phyloP scores from a whole-genome alignment of 2,888 invertebrate species.

The Chaetoderma sp. region DNA sequence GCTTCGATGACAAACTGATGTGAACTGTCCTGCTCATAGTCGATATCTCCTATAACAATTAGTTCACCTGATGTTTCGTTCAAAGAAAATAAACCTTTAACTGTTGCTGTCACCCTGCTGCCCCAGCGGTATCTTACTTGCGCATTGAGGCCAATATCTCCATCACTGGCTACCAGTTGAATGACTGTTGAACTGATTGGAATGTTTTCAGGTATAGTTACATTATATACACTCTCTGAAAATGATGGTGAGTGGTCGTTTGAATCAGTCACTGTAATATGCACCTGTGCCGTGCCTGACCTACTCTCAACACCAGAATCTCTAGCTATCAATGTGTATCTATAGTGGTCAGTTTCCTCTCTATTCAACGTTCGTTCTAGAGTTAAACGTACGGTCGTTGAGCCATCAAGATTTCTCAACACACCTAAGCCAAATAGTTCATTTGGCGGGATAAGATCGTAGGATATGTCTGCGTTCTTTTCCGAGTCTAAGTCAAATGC shows the following conservation, averaged over 20 bases:
- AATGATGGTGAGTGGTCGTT: slow-evolving; percentile 59
- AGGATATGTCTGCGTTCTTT: slow-evolving; percentile 41
- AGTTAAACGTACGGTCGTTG: slow-evolving; percentile 48
- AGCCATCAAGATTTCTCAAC: slow-evolving; percentile 34
- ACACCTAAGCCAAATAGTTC: slow-evolving; percentile 43
- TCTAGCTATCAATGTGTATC: slow-evolving; percentile 49
- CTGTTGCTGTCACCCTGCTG: slow-evolving; percentile 22
- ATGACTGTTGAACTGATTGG: slow-evolving; percentile 46
- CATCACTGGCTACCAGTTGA: slow-evolving; percentile 82
- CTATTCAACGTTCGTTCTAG: slow-evolving; percentile 48
- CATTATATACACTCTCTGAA: slow-evolving; percentile 43
- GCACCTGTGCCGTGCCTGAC: slow-evolving; percentile 48
- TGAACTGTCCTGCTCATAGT: not conserved
- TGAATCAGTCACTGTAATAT: slow-evolving; percentile 51
- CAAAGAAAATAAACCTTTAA: not conserved
- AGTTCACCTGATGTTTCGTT: not conserved
- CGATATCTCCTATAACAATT: not conserved
- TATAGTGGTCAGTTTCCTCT: slow-evolving; percentile 46
- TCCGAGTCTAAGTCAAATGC: slow-evolving; percentile 49
- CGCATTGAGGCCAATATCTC: slow-evolving; percentile 84
- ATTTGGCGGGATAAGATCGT: slow-evolving; percentile 39
- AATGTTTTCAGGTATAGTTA: slow-evolving; percentile 47
- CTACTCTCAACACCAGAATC: slow-evolving; percentile 54
- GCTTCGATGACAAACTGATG: slow-evolving; percentile 1
- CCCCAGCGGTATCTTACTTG: slow-evolving; percentile 70